phyloP scores from a whole-genome alignment of 2,113 vertebrate genomes.

The Agelaius tricolor region DNA sequence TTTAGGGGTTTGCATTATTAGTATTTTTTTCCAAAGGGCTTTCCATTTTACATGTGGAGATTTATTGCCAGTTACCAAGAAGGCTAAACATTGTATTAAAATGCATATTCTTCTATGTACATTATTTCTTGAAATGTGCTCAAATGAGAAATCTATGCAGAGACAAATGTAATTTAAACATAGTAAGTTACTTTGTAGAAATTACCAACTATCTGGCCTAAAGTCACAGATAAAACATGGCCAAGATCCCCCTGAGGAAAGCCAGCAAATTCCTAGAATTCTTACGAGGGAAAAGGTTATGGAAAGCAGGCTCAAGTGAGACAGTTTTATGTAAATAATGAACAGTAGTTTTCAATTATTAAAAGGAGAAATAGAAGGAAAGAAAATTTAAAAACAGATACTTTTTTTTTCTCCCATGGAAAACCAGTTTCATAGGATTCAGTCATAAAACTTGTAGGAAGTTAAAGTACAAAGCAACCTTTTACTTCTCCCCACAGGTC shows the following conservation, averaged over 20 bases:
- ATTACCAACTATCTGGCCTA: conserved; percentile 42
- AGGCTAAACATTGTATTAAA: conserved; percentile 20
- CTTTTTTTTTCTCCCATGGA: conserved; percentile 43
- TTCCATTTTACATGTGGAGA: conserved; percentile 23
- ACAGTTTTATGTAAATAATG: conserved; percentile 79
- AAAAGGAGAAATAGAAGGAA: conserved; percentile 62
- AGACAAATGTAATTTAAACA: conserved; percentile 56
- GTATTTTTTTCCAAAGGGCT: background rate
- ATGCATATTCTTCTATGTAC: conserved; percentile 12
- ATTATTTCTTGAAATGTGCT: conserved; percentile 12
- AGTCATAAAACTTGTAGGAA: conserved; percentile 39
- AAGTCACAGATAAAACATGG: conserved; percentile 75
- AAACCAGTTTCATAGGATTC: conserved; percentile 58
- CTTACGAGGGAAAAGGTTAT: conserved; percentile 80
- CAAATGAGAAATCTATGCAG: background rate
- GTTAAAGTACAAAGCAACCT: conserved; percentile 36
- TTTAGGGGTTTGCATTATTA: background rate
- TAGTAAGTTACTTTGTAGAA: conserved; percentile 21
- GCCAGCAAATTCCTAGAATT: conserved; percentile 80
- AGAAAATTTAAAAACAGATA: conserved; percentile 43
- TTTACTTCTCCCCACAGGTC: background rate
- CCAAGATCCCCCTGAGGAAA: conserved; percentile 72
- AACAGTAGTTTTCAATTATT: conserved; percentile 81
- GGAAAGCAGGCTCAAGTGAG: conserved; percentile 72
- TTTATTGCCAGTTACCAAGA: conserved; percentile 27